Base-by-base conservation (phyloP, 2,113 vertebrate species). In the Lycocorax pyrrhopterus region DNA sequence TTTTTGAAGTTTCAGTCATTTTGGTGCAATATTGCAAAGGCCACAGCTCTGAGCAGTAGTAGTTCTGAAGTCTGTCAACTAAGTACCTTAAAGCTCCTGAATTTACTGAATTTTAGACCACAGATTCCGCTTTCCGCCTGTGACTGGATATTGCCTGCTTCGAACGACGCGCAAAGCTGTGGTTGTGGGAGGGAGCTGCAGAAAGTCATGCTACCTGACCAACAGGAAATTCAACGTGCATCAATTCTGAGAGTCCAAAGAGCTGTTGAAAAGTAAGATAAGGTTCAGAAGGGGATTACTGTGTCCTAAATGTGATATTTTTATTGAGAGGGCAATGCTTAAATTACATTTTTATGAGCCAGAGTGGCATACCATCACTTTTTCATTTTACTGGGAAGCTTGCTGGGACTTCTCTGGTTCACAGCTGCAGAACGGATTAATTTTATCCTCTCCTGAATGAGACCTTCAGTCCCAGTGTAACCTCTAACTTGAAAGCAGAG, bases 211-310 rank as follows among this genome's bases (percentile, higher is more conserved):
- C 96, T 98, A 96, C 96, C 96, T 97, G 97, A 96, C 90, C 87
- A 94, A 95, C 97, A 97, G 97, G 96, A 97, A 98, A 97, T 97
- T 96, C 95, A 93, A 97, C 97, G 92, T 90, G 82, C 68, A 95
- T 96, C 95, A 83, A 78, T 88, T 96, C 84, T 96, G 94, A 95
- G 94, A 93, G 96, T 87, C 95, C 94, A 90, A 97, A 94, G 94
- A 97, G 96, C 92, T 97, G 97, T 93, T 97, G 97, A 98, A 97
- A 98, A 97, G 94, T 93, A 95, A 97, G 97, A 97, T 96, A 96
- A 96, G 96, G 93, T 94, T 96, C 95, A 95, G 96, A 96, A 94
- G 69, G 94, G 95, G 94, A 98, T 96, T 96, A 96, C 76, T 93
- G 69, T 92, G 95, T 95, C 94, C 72, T 90, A 52, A 94, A 89